Evolutionary conservation across 2,797 vertebrate genomes (phyloP).

Genomic region (Gastrophryne carolinensis): DNA sequence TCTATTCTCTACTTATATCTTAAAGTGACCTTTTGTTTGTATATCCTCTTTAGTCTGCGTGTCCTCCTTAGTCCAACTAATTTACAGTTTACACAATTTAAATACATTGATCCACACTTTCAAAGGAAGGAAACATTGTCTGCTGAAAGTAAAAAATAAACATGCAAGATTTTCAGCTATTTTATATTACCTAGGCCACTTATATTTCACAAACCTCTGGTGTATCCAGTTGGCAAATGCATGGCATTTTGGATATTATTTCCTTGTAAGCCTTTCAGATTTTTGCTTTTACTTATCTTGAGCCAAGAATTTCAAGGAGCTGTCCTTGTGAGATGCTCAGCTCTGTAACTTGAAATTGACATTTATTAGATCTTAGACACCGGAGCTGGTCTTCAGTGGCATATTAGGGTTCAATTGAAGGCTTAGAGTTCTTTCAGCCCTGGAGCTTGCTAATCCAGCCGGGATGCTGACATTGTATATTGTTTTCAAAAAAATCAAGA

Average conservation of each 20-base stretch:
- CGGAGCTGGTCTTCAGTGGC: slow-evolving; percentile 25
- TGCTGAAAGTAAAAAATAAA: no score
- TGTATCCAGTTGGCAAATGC: slow-evolving; percentile 32
- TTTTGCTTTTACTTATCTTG: slow-evolving; percentile 32
- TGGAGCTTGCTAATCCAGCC: slow-evolving; percentile 23
- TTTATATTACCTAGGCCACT: no score
- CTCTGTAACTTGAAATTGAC: slow-evolving; percentile 3
- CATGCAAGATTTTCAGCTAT: no score
- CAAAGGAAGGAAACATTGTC: no score
- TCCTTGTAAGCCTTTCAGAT: slow-evolving; percentile 29
- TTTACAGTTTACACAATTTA: no score
- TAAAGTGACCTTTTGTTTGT: no score
- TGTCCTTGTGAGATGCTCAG: slow-evolving; percentile 18
- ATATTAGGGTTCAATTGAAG: slow-evolving; percentile 37
- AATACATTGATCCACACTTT: no score
- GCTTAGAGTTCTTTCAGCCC: slow-evolving; percentile 24
- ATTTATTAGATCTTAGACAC: slow-evolving; percentile 34
- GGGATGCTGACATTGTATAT: slow-evolving; percentile 29
- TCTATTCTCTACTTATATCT: no score
- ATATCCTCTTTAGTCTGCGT: no score
- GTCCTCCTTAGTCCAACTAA: no score
- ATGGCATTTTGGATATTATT: slow-evolving; percentile 24
- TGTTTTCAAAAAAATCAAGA: neutral
- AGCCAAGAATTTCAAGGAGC: slow-evolving; percentile 18
- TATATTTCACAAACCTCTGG: neutral